These are phyloP conservation scores for Orthosia gothica DNA, from an alignment of 2,888 invertebrate genomes.

Conservation along the genomic window DNA sequence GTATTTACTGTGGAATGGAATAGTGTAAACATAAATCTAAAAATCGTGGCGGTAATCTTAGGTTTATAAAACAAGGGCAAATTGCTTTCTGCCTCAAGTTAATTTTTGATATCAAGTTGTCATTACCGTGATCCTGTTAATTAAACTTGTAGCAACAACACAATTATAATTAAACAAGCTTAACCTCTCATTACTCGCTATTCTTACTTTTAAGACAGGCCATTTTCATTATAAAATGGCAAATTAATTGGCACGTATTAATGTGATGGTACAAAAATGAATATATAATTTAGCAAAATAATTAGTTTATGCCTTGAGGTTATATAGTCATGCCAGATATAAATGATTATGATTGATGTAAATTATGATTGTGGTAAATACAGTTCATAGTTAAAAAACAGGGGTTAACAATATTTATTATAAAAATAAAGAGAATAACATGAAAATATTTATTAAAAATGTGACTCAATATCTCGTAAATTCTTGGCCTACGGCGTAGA, in stretches of 20 bases:
- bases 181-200: background rate
- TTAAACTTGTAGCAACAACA: background rate
- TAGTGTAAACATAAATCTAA: background rate
- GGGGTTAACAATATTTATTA: too few relatives aligned
- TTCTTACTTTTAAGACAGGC: background rate
- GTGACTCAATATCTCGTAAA: background rate
- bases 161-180: conserved; percentile 5
- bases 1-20: background rate
- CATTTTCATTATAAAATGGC: background rate
- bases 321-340: background rate
- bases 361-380: background rate
- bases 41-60: background rate
- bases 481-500: background rate
- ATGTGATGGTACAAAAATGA: background rate
- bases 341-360: background rate
- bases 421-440: too few relatives aligned
- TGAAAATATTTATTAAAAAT: background rate
- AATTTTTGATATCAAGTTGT: conserved; percentile 9
- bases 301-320: too few relatives aligned
- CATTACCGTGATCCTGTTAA: conserved; percentile 6
- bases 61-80: background rate
- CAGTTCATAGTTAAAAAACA: background rate
- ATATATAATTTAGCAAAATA: too few relatives aligned
- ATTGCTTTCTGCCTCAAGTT: conserved; percentile 9
- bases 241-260: background rate